These are phyloP conservation scores for Nibea coibor DNA, from an alignment of 2,113 vertebrate genomes.

Conservation along the genomic window DNA sequence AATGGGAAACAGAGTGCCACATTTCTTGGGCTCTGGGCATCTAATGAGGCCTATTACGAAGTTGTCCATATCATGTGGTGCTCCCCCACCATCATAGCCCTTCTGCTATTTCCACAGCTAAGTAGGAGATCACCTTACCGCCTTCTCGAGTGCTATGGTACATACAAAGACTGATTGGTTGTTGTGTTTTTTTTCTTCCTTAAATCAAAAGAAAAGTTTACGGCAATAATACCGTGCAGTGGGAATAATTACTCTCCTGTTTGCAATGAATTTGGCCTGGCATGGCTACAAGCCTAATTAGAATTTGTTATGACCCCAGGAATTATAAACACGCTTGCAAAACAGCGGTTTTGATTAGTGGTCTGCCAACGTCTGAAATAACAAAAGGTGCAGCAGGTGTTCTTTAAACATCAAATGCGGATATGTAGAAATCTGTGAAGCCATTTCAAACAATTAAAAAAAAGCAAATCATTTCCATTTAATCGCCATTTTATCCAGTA, in stretches of 20 bases:
- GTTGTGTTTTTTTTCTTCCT: constrained; percentile 33
- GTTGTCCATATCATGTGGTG: constrained; percentile 24
- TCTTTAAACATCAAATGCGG: neutral
- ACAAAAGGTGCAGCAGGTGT: constrained; percentile 9
- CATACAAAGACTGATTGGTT: constrained; percentile 44
- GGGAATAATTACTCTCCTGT: constrained; percentile 62
- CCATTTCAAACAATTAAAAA: constrained; percentile 2
- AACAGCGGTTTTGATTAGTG: constrained; percentile 39
- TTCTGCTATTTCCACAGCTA: constrained; percentile 24
- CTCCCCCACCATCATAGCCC: constrained; percentile 42
- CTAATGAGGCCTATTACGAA: constrained; percentile 63
- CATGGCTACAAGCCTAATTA: constrained; percentile 49
- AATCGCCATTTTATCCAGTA: neutral
- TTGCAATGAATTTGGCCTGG: constrained; percentile 26
- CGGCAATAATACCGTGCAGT: constrained; percentile 45
- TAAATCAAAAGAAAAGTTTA: constrained; percentile 56
- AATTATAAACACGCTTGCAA: constrained; percentile 40
- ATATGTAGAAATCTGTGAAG: constrained; percentile 24
- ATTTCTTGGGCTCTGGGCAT: constrained; percentile 45
- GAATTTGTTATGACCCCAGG: constrained; percentile 48
- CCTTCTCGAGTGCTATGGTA: constrained; percentile 31
- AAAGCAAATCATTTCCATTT: neutral
- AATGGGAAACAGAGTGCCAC: constrained; percentile 57
- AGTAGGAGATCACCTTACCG: constrained; percentile 43
- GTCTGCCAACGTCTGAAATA: constrained; percentile 10